Evolutionary conservation across 2,888 invertebrate species (phyloP).

Genomic region (Nebria brevicollis): DNA sequence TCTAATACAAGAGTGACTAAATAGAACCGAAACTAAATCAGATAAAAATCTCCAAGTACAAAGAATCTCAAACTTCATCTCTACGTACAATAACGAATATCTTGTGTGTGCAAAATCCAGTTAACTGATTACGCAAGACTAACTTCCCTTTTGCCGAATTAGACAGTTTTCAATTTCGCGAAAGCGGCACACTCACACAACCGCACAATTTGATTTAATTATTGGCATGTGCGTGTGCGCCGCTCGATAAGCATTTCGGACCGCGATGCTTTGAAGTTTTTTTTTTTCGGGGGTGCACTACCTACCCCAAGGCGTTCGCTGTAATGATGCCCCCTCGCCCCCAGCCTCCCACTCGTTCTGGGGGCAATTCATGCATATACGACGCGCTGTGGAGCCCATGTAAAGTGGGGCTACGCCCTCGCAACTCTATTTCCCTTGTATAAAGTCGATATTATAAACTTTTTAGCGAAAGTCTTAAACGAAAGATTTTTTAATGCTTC

Average conservation of each 20-base stretch:
- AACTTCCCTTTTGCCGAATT: slow-evolving; percentile 57
- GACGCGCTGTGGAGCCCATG: background rate
- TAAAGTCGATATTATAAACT: slow-evolving; percentile 20
- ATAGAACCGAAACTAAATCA: too few relatives aligned
- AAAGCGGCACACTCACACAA: slow-evolving; percentile 51
- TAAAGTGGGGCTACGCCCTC: slow-evolving; percentile 3
- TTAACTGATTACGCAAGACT: slow-evolving; percentile 58
- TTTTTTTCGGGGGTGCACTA: background rate
- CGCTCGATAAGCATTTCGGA: slow-evolving; percentile 28
- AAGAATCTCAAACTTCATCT: slow-evolving; percentile 18
- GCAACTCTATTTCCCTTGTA: slow-evolving; percentile 5
- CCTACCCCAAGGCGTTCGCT: slow-evolving; percentile 17
- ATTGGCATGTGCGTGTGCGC: slow-evolving; percentile 10
- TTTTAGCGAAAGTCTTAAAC: slow-evolving; percentile 7
- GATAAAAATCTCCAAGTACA: background rate
- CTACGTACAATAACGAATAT: slow-evolving; percentile 35
- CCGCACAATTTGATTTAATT: slow-evolving; percentile 12
- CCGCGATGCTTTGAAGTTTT: slow-evolving; percentile 32
- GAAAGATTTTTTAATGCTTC: background rate
- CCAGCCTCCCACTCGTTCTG: background rate
- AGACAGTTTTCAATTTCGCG: slow-evolving; percentile 48
- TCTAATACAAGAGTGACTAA: too few relatives aligned
- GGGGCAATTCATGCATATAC: slow-evolving; percentile 19
- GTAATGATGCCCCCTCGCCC: slow-evolving; percentile 20
- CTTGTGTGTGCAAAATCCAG: slow-evolving; percentile 59